These are phyloP conservation scores for Drosophila robusta DNA, from an alignment of 2,888 invertebrate genomes.

Conservation along the genomic window DNA sequence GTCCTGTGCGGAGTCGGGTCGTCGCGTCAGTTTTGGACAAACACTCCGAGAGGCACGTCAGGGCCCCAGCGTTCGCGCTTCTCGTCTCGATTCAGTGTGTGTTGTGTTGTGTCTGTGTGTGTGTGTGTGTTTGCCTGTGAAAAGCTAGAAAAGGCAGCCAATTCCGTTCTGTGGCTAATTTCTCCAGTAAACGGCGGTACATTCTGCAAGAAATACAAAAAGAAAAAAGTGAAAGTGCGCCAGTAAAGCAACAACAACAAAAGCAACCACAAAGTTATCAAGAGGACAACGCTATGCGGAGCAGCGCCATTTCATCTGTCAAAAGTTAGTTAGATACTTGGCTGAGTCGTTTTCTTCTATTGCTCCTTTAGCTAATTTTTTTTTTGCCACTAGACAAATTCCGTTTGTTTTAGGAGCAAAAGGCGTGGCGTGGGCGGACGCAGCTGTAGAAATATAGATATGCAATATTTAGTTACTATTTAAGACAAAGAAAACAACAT, in stretches of 20 bases:
- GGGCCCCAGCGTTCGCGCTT: slow-evolving; percentile 82
- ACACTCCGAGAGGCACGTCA: slow-evolving; percentile 85
- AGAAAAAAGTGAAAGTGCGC: slow-evolving; percentile 43
- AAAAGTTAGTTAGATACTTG: slow-evolving; percentile 68
- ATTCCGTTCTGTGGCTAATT: slow-evolving; percentile 56
- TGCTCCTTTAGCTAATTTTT: slow-evolving; percentile 7
- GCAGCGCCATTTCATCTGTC: slow-evolving; percentile 55
- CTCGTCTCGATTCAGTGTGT: slow-evolving; percentile 73
- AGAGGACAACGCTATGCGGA: slow-evolving; percentile 30
- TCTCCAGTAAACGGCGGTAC: slow-evolving; percentile 71
- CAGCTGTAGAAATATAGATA: background rate
- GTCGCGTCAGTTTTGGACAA: slow-evolving; percentile 83
- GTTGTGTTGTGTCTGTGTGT: slow-evolving; percentile 53
- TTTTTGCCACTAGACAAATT: slow-evolving; percentile 6
- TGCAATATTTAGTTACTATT: background rate
- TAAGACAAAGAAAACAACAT: background rate
- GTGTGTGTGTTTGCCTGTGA: slow-evolving; percentile 46
- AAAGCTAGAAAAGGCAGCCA: slow-evolving; percentile 56
- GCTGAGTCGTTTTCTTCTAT: slow-evolving; percentile 29
- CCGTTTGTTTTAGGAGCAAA: slow-evolving; percentile 10
- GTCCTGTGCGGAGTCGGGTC: slow-evolving; percentile 44
- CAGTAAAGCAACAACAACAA: slow-evolving; percentile 17
- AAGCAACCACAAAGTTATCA: slow-evolving; percentile 18
- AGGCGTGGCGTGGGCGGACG: slow-evolving; percentile 65
- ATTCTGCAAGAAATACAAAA: slow-evolving; percentile 39